phyloP scores from a whole-genome alignment of 2,113 vertebrate genomes.

The Melanocharis versteri region DNA sequence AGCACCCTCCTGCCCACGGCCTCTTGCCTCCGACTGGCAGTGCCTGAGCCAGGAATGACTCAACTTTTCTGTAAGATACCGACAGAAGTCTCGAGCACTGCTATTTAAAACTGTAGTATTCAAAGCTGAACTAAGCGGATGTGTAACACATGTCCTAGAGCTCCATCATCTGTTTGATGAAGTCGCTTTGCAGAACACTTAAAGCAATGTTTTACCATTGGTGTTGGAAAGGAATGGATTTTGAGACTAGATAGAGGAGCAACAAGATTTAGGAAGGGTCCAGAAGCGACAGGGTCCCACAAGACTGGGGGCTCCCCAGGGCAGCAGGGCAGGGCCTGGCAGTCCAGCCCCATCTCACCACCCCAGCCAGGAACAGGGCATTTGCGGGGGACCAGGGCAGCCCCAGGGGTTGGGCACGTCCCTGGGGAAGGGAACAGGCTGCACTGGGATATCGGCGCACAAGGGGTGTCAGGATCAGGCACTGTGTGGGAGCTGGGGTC shows the following conservation, averaged over 20 bases:
- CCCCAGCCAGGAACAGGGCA: neutral
- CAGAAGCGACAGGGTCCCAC: neutral
- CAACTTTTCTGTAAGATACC: neutral
- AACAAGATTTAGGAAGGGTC: neutral
- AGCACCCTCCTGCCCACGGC: neutral
- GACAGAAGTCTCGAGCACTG: accelerated
- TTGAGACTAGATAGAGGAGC: neutral
- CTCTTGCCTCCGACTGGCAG: neutral
- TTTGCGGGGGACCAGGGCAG: accelerated
- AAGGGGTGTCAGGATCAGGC: neutral
- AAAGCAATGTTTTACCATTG: neutral
- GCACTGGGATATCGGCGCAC: accelerated
- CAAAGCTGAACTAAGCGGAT: neutral
- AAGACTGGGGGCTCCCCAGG: accelerated
- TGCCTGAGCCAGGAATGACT: neutral
- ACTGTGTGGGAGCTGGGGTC: accelerated
- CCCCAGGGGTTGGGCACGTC: accelerated
- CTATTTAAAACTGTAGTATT: neutral
- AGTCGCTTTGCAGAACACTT: neutral
- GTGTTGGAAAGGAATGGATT: neutral
- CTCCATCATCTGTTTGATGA: neutral
- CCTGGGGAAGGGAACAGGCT: neutral
- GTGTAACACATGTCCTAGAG: neutral
- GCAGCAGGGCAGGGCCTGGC: neutral
- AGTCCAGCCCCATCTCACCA: neutral